Evolutionary conservation across 2,797 vertebrate species (phyloP).

Genomic region (Smutsia gigantea): DNA sequence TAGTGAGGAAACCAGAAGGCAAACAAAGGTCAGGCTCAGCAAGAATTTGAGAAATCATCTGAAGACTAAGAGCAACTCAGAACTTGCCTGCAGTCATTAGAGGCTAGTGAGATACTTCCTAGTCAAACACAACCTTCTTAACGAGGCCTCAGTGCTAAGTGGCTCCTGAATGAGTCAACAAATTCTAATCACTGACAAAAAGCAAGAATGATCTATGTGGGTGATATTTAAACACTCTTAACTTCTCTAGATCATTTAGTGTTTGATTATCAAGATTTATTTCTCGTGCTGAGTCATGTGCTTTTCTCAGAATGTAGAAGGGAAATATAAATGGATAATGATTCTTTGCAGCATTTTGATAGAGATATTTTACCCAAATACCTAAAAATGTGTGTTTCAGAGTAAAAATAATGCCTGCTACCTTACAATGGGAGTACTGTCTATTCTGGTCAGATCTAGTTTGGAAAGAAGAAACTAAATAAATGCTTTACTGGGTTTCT

Average conservation of each 20-base stretch:
- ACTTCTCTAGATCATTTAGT: not conserved
- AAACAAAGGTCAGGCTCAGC: not conserved
- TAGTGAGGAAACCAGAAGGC: not conserved
- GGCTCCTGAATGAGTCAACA: not conserved
- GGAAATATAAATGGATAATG: not conserved
- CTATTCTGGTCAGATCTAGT: not conserved
- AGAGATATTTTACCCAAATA: not conserved
- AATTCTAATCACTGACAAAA: not conserved
- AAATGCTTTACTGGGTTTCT: not conserved
- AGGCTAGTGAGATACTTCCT: not conserved
- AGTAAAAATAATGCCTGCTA: not conserved
- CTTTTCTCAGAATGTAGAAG: not conserved
- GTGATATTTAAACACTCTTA: not conserved
- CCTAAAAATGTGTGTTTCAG: not conserved
- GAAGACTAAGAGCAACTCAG: not conserved
- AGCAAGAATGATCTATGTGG: not conserved
- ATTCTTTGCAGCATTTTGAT: not conserved
- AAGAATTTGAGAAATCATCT: not conserved
- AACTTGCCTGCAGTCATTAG: not conserved
- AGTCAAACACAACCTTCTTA: not conserved
- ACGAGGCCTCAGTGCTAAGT: fast-evolving
- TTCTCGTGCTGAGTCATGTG: not conserved
- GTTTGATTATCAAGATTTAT: not conserved
- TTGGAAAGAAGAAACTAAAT: not conserved
- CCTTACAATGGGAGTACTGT: not conserved